Percentiles rank a stretch among this genome's conserved stretches.
Evolutionary conservation across 1,140 invertebrate genomes (phyloP).

Genomic region (Protaetia brevitarsis): DNA sequence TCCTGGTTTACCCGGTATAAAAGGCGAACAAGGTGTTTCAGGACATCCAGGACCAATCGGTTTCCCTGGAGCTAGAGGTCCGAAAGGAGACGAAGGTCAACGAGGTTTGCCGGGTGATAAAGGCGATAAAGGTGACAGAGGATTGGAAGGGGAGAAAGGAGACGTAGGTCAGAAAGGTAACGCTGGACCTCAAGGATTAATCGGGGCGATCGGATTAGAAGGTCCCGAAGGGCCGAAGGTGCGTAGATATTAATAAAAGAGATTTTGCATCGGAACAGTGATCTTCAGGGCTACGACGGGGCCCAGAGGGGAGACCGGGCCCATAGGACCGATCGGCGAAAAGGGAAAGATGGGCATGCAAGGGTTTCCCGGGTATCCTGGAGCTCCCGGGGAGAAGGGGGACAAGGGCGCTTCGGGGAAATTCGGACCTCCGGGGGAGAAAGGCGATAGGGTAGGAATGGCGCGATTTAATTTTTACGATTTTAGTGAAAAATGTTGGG

Average conservation of each 20-base stretch:
- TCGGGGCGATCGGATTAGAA: slow-evolving; percentile 68
- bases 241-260: too few relatives aligned
- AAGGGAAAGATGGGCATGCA: slow-evolving; percentile 70
- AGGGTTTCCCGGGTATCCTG: slow-evolving; percentile 66
- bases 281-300: slow-evolving; percentile 66
- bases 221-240: slow-evolving; percentile 82
- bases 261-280: neutral
- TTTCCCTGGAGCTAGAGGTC: slow-evolving; percentile 70
- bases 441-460: slow-evolving; percentile 57
- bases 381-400: slow-evolving; percentile 68
- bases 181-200: slow-evolving; percentile 62
- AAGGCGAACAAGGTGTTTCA: slow-evolving; percentile 64
- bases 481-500: neutral
- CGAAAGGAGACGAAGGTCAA: slow-evolving; percentile 74
- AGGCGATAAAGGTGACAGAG: slow-evolving; percentile 65
- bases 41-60: slow-evolving; percentile 71
- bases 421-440: slow-evolving; percentile 54
- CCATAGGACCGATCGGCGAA: slow-evolving; percentile 64
- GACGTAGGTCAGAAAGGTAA: slow-evolving; percentile 75
- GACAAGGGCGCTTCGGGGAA: slow-evolving; percentile 69
- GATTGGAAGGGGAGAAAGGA: slow-evolving; percentile 74
- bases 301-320: slow-evolving; percentile 71
- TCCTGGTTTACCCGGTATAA: slow-evolving; percentile 62
- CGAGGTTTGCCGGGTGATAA: slow-evolving; percentile 66
- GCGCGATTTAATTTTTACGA: neutral